Percentiles rank a stretch among this genome's conserved stretches.
Evolutionary conservation across 2,888 invertebrate species (phyloP).

Genomic region (Lycophotia porphyrea): DNA sequence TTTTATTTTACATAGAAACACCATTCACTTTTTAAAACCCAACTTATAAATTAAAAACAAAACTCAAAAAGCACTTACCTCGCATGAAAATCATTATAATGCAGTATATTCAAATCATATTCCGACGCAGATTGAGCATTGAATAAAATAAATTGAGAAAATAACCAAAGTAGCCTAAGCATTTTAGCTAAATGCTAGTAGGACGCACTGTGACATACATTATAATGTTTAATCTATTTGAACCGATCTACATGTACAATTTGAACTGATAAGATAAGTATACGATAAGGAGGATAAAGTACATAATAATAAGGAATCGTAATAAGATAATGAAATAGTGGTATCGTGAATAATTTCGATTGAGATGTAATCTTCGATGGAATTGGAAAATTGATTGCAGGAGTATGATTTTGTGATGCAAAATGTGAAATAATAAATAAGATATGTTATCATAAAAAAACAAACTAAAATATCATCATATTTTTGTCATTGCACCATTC

Average conservation of each 20-base stretch:
- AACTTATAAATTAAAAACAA: background rate
- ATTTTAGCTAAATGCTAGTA: slow-evolving; percentile 19
- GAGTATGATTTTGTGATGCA: background rate
- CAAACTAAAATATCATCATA: too few relatives aligned
- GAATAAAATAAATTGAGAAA: slow-evolving; percentile 59
- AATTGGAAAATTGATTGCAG: background rate
- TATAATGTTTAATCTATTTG: slow-evolving; percentile 2
- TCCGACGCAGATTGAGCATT: slow-evolving; percentile 63
- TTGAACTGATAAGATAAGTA: slow-evolving; percentile 32
- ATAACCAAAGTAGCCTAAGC: slow-evolving; percentile 26
- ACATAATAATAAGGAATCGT: background rate
- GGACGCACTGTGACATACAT: slow-evolving; percentile 1
- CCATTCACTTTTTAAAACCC: background rate
- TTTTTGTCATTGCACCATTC: too few relatives aligned
- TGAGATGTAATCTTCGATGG: background rate
- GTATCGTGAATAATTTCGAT: background rate
- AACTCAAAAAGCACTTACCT: slow-evolving; percentile 75
- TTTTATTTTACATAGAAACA: too few relatives aligned
- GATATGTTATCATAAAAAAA: too few relatives aligned
- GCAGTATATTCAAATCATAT: slow-evolving; percentile 82
- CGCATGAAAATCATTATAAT: slow-evolving; percentile 87
- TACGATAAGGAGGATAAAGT: slow-evolving; percentile 28
- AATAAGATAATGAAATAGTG: slow-evolving; percentile 18
- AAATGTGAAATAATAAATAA: background rate
- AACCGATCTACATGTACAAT: slow-evolving; percentile 3